These are phyloP conservation scores for Bos indicus DNA, from an alignment of 2,113 vertebrate species.

Conservation along the genomic window DNA sequence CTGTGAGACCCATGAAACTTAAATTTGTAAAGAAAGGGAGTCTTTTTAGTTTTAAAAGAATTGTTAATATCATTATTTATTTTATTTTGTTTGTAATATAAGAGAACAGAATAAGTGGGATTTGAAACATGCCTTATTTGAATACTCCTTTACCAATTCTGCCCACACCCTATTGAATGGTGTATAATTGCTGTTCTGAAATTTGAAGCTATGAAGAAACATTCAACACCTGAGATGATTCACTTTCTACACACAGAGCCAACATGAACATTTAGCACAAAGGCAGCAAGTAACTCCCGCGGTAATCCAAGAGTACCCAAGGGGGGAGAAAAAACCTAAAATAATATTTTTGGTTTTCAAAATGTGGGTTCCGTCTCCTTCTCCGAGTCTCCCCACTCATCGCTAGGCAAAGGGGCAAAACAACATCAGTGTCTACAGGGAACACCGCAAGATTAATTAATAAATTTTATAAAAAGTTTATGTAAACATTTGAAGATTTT, in stretches of 20 bases:
- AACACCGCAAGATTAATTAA: constrained; percentile 10
- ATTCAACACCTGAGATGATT: not conserved
- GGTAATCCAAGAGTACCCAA: not conserved
- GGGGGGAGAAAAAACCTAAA: not conserved
- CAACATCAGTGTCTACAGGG: not conserved
- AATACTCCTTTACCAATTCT: not conserved
- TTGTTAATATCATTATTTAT: not conserved
- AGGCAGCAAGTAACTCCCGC: not conserved
- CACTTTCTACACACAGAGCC: not conserved
- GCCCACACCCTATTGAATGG: not conserved
- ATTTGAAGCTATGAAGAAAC: not conserved
- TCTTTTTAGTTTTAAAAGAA: not conserved
- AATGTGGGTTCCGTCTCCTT: not conserved
- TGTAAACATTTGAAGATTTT: constrained; percentile 24
- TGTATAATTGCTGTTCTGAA: not conserved
- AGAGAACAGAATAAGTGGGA: not conserved
- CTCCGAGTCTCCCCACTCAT: not conserved
- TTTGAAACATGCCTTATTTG: not conserved
- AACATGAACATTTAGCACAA: not conserved
- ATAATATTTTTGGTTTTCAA: constrained; percentile 36
- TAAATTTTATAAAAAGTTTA: constrained; percentile 2
- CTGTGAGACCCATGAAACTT: not conserved
- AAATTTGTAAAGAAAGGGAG: not conserved
- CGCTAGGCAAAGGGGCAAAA: not conserved
- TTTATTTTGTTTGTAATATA: not conserved